Evolutionary conservation across 1,140 invertebrate genomes (phyloP).

Genomic region (Drosophila sproati): DNA sequence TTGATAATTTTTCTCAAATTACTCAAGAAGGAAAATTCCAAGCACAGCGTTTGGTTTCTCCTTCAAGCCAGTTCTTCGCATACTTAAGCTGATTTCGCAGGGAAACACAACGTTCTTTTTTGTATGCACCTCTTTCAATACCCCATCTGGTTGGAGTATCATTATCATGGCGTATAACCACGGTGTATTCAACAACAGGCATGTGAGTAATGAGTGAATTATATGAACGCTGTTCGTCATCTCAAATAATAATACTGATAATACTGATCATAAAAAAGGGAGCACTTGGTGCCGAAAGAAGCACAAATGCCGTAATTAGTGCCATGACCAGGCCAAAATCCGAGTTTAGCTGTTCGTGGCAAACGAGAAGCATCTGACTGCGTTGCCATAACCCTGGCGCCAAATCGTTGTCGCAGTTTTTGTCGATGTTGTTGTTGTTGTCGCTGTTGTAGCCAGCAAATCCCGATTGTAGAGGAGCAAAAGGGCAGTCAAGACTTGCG

Average conservation of each 20-base stretch:
- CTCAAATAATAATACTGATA: conserved; percentile 44
- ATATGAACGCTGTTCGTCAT: conserved; percentile 3
- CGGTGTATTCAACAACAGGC: conserved; percentile 56
- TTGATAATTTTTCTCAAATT: too few species aligned
- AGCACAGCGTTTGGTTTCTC: too few species aligned
- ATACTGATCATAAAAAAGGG: conserved; percentile 62
- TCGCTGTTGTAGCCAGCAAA: neutral
- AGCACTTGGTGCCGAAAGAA: conserved; percentile 43
- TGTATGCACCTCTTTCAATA: conserved; percentile 52
- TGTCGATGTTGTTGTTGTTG: neutral
- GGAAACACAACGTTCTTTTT: neutral
- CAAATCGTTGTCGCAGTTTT: neutral
- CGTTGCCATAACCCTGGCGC: conserved; percentile 33
- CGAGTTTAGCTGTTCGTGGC: conserved; percentile 52
- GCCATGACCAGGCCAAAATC: conserved; percentile 51
- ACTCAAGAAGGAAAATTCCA: too few species aligned
- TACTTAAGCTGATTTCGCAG: neutral
- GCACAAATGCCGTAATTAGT: conserved; percentile 45
- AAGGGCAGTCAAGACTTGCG: conserved; percentile 41
- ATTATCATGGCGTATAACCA: conserved; percentile 20
- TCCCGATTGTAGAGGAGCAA: conserved; percentile 51
- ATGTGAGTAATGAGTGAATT: conserved; percentile 5
- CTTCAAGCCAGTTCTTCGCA: too few species aligned
- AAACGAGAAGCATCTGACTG: conserved; percentile 53
- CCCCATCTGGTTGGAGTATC: conserved; percentile 45